Base-by-base conservation (phyloP, 2,113 vertebrate species). In the Tauraco erythrolophus region DNA sequence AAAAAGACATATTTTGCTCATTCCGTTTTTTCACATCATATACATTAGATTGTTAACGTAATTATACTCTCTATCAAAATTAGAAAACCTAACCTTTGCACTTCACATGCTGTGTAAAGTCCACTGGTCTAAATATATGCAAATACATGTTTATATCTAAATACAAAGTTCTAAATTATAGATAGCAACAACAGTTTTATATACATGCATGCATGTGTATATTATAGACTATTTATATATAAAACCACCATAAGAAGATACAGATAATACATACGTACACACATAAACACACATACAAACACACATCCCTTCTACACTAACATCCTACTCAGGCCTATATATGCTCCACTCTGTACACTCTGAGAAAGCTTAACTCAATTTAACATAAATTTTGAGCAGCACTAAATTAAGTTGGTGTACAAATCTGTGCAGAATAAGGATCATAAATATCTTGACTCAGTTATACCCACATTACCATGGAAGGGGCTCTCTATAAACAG, bases 401-500 rank as follows among this genome's bases (percentile, higher is more conserved):
- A 69, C 15, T 65, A 84, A 69, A 74, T 72, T 50, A 78, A 64
- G 46, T 3, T 14, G 19, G 8, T 30, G 1, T 61, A 72, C 12
- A 79, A 71, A 84, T 41, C 41, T 54, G 11, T 25, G 12, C 31
- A 68, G 48, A 87, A 16, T 54, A 68, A 66, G 21, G 23, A 54
- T 53, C 54, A 57, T 23, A 93, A 81, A 33, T 48, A 75, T 24
- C 80, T 84, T 39, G 9, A 83, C 51, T 75, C 35, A 48, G 64
- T 69, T 71, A 84, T 39, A 69, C 28, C 31, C 77, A 70, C n/a
- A 75, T 37, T 46, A 66, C 25, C 76, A 28, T 4, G 3, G 23
- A 89, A 89, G 23, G 68, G 22, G 27, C 8, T 68, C 22, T 68
- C 48, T 82, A 71, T 37, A 78, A 96, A 84, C n/a, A 94, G n/a